Percentiles rank a stretch among this genome's conserved stretches.
phyloP scores from a whole-genome alignment of 2,888 invertebrate species.

The Tillus elongatus region DNA sequence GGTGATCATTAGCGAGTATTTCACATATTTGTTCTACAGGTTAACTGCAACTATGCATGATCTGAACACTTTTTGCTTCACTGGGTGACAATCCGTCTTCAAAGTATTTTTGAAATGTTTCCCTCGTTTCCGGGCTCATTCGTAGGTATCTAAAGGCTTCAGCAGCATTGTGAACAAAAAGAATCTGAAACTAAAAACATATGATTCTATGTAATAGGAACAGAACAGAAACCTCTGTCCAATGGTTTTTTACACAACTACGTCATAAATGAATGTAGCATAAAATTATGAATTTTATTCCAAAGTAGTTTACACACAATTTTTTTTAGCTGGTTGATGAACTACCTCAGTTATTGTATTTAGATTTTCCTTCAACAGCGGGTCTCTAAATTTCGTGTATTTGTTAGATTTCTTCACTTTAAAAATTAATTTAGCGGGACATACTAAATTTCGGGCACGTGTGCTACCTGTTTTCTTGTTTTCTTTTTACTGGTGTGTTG shows the following conservation, averaged over 20 bases:
- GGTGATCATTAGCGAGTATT: too few relatives aligned
- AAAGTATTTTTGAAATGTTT: slow-evolving; percentile 10
- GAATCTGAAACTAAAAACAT: background rate
- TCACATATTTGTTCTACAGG: too few relatives aligned
- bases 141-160: slow-evolving; percentile 10
- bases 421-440: slow-evolving; percentile 4
- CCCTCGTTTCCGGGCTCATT: slow-evolving; percentile 9
- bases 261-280: slow-evolving; percentile 1
- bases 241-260: background rate
- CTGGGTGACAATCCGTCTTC: slow-evolving; percentile 10
- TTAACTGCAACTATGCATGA: slow-evolving; percentile 4
- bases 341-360: slow-evolving; percentile 1
- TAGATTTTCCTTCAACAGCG: slow-evolving; percentile 4
- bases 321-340: too few relatives aligned
- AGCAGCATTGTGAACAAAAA: slow-evolving; percentile 6
- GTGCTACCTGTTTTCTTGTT: slow-evolving; percentile 13
- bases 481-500: slow-evolving; percentile 15
- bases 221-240: slow-evolving; percentile 2
- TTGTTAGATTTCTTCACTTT: slow-evolving; percentile 6
- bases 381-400: slow-evolving; percentile 3
- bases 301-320: too few relatives aligned
- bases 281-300: background rate
- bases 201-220: background rate
- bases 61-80: slow-evolving; percentile 5
- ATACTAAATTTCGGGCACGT: slow-evolving; percentile 5